Evolutionary conservation across 2,888 invertebrate genomes (phyloP), one percentile per base, ranked within the genome.

Genomic region (Cantharis rustica): DNA sequence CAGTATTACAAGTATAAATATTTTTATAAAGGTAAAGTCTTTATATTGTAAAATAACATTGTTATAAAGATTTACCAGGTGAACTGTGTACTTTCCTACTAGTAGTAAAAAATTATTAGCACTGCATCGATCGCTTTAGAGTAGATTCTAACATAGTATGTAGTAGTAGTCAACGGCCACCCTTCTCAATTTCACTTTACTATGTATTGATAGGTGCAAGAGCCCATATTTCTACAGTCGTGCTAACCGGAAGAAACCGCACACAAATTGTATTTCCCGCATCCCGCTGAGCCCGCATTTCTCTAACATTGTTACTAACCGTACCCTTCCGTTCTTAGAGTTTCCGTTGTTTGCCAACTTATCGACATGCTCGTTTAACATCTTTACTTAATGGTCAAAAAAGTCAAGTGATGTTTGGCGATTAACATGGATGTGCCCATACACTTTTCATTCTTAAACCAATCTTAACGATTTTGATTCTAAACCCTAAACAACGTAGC

Each of bases 161-260:
- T 72, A 20, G 64, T 66, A n/a, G n/a, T 61, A 72, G 72, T 20
- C 13, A 70, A 62, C 70, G 69, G 74, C 66, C 71, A 78, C 79
- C 77, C 79, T 77, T 75, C 79, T 79, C 79, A 79, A 77, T 79
- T 79, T 79, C 77, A 79, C 77, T 79, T 78, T 78, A 78, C 78
- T 77, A 77, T 76, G 78, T 80, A 78, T 78, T 80, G 77, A 80
- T 78, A 80, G 80, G 78, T 80, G 77, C 77, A 80, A 77, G 75
- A 80, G 76, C 73, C 78, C 78, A 80, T 78, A 80, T 80, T 78
- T 77, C 77, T 75, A 78, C 77, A 72, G 69, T 69, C 78, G 61
- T 64, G 80, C 73, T 70, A 75, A 74, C 78, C 78, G 80, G 80
- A 80, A 80, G 78, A 76, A 78, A 80, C 80, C 80, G 80, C 80